Base-by-base conservation (phyloP, 2,113 vertebrate species). In the Nesospiza acunhae region DNA sequence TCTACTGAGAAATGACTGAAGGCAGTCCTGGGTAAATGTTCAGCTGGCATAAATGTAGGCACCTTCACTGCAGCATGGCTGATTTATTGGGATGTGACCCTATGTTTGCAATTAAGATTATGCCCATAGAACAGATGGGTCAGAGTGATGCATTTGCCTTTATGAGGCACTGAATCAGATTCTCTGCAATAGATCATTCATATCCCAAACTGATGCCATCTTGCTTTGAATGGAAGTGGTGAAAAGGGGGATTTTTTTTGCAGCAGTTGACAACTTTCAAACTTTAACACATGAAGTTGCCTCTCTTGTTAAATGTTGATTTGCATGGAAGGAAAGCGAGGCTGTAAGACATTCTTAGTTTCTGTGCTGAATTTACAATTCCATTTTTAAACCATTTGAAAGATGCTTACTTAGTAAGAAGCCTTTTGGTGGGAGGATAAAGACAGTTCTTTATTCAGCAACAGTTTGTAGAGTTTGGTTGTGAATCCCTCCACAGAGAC, bases 101-200 rank as follows among this genome's bases (percentile, higher is more conserved):
- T 89, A 95, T 94, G 96, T 89, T 94, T 95, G 95, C 81, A 96
- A 96, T 95, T 94, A 96, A 88, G 85, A 90, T 95, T 92, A 90
- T 59, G 76, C 85, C 86, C 87, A 52, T 73, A 11, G 90, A 84
- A 80, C 93, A 97, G 91, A 95, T 93, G 90, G 95, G 91, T 84
- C 90, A 84, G 90, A 87, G 64, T 91, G 93, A 93, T 95, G 84
- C 70, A 88, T 96, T 87, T 93, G 75, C 67, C 37, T 94, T 87
- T 69, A 86, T 59, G 69, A 85, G 67, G 88, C 82, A 66, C 53
- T 74, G 94, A 93, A 59, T 79, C 52, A 72, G 78, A 63, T 91
- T 79, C 42, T 49, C 88, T 35, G 11, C 39, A 78, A 33, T 77
- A 92, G 64, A 94, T 91, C 84, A 75, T 44, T 73, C 74, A 47